Evolutionary conservation across 2,113 vertebrate genomes (phyloP), one percentile per base, ranked within the genome.

Genomic region (Cynopterus brachyotis): DNA sequence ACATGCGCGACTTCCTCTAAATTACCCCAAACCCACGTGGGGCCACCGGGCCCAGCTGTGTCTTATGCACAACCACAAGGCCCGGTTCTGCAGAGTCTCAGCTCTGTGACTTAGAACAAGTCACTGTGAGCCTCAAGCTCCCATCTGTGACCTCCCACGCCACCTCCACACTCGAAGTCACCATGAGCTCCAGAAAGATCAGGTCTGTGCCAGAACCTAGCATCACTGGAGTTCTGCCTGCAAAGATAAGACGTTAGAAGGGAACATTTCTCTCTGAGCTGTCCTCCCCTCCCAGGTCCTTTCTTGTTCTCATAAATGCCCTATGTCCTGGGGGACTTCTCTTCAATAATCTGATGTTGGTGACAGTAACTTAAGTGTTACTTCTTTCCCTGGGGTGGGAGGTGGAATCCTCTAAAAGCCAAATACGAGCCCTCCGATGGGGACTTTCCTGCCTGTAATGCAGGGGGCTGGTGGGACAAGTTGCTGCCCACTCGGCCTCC

Each of bases 261-360:
- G 69, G 40, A 42, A 15, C n/a, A 10, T 7, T 9, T 53, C 15
- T 28, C 59, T 62, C 20, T 67, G 70, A 57, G 30, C 62, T 32
- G 60, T 19, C 55, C 55, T 60, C 40, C 7, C 0, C 19, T 35
- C 8, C 30, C 67, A 0, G 0, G 20, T 9, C 30, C 12, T 6
- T 19, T 32, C 53, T 10, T 2, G n/a, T 24, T 79, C 50, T 80
- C 42, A 8, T 45, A 24, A 40, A 62, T 4, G n/a, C 26, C 13
- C 42, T 37, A 22, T 35, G 64, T 32, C 15, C 67, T 22, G n/a
- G n/a, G 73, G 32, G 1, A 28, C 57, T 26, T 30, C 22, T 64
- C 47, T 66, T 12, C 24, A 20, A 19, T 32, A 35, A 45, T 30
- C 53, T 6, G 12, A n/a, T 30, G 67, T 47, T 37, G 4, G 45